Conservation (phyloP, 2,113 vertebrate species). For the Psittacula cyanocephala region DNA sequence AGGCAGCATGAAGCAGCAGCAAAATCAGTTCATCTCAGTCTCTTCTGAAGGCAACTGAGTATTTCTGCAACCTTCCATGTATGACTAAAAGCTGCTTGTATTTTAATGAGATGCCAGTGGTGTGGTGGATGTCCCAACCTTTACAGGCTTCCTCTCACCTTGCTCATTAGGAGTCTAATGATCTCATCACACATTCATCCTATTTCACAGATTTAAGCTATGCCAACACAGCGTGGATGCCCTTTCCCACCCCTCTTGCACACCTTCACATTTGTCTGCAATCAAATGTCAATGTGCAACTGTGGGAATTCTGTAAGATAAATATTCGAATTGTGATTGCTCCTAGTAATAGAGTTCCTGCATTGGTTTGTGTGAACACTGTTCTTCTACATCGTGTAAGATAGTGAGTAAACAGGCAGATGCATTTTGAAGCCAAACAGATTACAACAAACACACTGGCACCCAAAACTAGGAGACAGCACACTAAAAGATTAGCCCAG, state of each 20-base stretch:
- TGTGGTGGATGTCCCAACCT: rapidly evolving
- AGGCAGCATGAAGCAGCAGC: neutral
- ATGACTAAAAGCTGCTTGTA: neutral
- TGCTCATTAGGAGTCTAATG: neutral
- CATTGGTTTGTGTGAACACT: neutral
- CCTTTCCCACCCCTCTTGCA: neutral
- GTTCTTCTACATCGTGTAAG: rapidly evolving
- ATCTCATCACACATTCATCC: neutral
- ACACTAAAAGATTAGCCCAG: neutral
- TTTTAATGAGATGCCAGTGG: neutral
- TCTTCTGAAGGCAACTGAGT: neutral
- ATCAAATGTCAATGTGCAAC: neutral
- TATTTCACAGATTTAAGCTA: neutral
- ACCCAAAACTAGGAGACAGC: neutral
- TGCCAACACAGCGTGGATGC: neutral
- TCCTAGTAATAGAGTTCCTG: neutral
- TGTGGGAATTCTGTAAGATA: neutral
- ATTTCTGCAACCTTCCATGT: neutral
- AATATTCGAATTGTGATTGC: conserved; percentile 5
- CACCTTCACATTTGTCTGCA: neutral
- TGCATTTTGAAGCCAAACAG: neutral
- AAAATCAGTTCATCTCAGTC: neutral
- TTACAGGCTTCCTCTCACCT: neutral
- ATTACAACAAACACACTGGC: neutral
- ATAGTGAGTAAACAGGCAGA: neutral